Conservation (phyloP, 2,888 invertebrate species). For the Xestobium rufovillosum region DNA sequence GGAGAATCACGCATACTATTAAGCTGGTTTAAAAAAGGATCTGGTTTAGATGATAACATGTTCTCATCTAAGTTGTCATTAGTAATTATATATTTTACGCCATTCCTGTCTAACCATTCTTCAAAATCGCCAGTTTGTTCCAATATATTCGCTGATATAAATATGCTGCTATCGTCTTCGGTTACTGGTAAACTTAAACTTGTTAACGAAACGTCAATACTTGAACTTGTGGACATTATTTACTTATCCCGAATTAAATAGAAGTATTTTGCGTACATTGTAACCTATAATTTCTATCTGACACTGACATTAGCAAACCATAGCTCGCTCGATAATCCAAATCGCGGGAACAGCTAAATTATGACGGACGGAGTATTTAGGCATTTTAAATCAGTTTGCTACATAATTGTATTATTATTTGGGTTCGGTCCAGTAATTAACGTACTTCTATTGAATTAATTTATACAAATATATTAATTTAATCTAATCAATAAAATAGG, state of each 20-base stretch:
- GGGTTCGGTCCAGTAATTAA: too few relatives aligned
- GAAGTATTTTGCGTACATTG: constrained; percentile 1
- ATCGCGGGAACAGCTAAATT: too few relatives aligned
- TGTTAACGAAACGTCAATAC: constrained; percentile 1
- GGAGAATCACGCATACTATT: too few relatives aligned
- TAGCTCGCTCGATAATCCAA: too few relatives aligned
- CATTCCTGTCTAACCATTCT: constrained; percentile 3
- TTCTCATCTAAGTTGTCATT: not conserved
- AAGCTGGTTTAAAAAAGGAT: not conserved
- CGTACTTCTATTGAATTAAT: too few relatives aligned
- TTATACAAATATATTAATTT: too few relatives aligned
- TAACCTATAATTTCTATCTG: too few relatives aligned
- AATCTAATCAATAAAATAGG: too few relatives aligned
- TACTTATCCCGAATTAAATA: not conserved
- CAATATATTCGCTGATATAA: not conserved
- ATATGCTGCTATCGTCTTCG: not conserved
- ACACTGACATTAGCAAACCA: too few relatives aligned
- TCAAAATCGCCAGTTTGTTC: not conserved
- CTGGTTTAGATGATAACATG: not conserved
- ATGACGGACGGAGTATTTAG: too few relatives aligned
- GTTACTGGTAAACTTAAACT: not conserved
- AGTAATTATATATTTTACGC: not conserved
- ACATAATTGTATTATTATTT: too few relatives aligned
- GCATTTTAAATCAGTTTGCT: too few relatives aligned
- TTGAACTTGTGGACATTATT: not conserved